Base-by-base conservation (phyloP, 2,888 invertebrate species). In the Macrostomum cliftonense region DNA sequence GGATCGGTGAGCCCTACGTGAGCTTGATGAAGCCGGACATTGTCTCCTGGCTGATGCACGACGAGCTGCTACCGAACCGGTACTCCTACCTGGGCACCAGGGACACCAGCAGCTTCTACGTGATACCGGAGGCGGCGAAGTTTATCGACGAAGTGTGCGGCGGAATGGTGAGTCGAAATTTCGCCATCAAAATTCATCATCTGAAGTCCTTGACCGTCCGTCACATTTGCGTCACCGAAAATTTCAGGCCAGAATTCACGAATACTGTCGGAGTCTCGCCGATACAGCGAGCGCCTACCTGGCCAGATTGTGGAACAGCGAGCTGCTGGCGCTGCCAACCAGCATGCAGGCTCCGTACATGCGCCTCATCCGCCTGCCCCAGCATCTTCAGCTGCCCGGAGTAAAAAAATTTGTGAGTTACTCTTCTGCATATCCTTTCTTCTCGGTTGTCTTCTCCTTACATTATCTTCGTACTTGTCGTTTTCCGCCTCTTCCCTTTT, bases 341-440 rank as follows among this genome's bases (percentile, higher is more conserved):
- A 47, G 52, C n/a, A 55, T 61, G 59, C 55, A 56, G 44, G 54
- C 60, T 1, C 62, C 62, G 1, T 56, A 47, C 46, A 54, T 62
- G 54, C 53, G 55, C 42, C 37, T 57, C 13, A 49, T 61, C 7
- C 51, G 51, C 21, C 21, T 61, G 13, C 61, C 61, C 1, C 16
- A 37, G 28, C 28, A 28, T 28, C 28, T 28, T 4, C 28, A 28
- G 28, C n/a, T n/a, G n/a, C n/a, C n/a, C n/a, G n/a, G n/a, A n/a
- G n/a, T n/a, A n/a, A n/a, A n/a, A n/a, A n/a, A n/a, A n/a, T n/a
- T n/a, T n/a, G n/a, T n/a, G n/a, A n/a, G n/a, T n/a, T n/a, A n/a
- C n/a, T n/a, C n/a, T n/a, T n/a, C n/a, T n/a, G n/a, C n/a, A n/a
- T n/a, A n/a, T n/a, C n/a, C n/a, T n/a, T n/a, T n/a, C n/a, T n/a